phyloP scores from a whole-genome alignment of 2,888 invertebrate genomes.

The Trissolcus brochymenae region DNA sequence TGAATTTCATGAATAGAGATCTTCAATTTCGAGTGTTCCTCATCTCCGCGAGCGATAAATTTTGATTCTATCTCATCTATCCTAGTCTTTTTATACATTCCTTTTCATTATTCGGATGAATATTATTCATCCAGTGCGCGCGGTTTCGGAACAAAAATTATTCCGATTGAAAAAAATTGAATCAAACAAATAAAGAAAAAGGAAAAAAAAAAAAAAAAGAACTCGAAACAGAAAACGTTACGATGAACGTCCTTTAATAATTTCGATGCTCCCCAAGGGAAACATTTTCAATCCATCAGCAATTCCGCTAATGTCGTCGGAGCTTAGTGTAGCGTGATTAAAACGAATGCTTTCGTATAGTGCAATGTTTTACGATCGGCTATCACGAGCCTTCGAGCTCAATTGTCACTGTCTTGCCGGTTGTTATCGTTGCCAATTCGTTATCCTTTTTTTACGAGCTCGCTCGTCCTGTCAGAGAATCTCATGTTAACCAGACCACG shows the following conservation, averaged over 20 bases:
- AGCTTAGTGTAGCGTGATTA: constrained; percentile 31
- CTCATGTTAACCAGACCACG: too few relatives aligned
- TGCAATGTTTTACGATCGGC: constrained; percentile 39
- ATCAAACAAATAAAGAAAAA: constrained; percentile 1
- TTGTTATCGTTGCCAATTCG: constrained; percentile 13
- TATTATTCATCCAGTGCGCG: too few relatives aligned
- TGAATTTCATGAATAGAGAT: too few relatives aligned
- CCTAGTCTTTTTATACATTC: too few relatives aligned
- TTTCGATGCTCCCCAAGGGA: constrained; percentile 26
- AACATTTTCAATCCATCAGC: background rate
- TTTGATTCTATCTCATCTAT: too few relatives aligned
- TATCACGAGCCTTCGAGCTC: constrained; percentile 36
- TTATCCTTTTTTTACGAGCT: too few relatives aligned
- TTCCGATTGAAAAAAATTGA: constrained; percentile 6
- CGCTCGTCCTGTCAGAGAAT: too few relatives aligned
- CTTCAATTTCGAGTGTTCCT: too few relatives aligned
- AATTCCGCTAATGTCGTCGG: constrained; percentile 29
- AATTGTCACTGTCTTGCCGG: constrained; percentile 36
- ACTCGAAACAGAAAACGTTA: background rate
- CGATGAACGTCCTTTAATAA: constrained; percentile 6
- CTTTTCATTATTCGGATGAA: too few relatives aligned
- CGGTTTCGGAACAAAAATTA: background rate
- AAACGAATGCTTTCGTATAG: constrained; percentile 38
- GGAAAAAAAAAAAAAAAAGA: background rate
- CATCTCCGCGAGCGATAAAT: too few relatives aligned